Evolutionary conservation across 2,113 vertebrate species (phyloP).

Genomic region (Sprattus sprattus): DNA sequence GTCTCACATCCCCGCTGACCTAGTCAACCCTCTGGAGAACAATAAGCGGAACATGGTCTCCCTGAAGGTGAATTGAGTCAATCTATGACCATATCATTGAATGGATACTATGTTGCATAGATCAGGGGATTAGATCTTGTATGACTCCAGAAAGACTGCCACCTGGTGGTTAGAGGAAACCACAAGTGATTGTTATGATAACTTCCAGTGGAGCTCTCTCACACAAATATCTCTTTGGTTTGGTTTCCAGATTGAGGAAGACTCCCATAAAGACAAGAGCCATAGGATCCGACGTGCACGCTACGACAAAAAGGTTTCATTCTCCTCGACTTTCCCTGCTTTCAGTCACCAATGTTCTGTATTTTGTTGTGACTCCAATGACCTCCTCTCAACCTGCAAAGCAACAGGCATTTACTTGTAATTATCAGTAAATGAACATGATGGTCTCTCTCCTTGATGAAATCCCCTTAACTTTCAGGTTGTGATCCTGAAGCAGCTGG

Average conservation of each 20-base stretch:
- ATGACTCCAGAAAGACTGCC: neutral
- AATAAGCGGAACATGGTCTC: conserved; percentile 77
- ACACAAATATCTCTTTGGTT: conserved; percentile 17
- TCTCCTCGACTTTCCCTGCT: neutral
- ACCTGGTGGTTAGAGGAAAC: neutral
- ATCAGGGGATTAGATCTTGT: neutral
- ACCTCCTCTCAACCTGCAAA: neutral
- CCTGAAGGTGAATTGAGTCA: conserved; percentile 76
- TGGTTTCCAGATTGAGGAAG: conserved; percentile 85
- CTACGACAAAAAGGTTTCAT: conserved; percentile 88
- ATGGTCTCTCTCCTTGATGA: conserved; percentile 15
- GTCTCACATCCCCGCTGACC: conserved; percentile 82
- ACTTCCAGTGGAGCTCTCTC: neutral
- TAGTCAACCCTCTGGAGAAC: conserved; percentile 79
- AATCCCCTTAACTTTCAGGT: conserved; percentile 66
- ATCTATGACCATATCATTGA: neutral
- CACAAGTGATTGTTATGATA: neutral
- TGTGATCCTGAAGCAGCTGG: conserved; percentile 89
- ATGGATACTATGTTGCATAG: neutral
- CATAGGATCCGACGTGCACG: conserved; percentile 79
- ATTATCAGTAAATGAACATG: neutral
- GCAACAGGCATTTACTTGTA: neutral
- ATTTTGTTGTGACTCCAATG: neutral
- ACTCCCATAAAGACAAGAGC: conserved; percentile 74
- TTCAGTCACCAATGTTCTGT: neutral